Evolutionary conservation across 2,888 invertebrate genomes (phyloP).

Genomic region (Galeopsomyia nigrocyanea): DNA sequence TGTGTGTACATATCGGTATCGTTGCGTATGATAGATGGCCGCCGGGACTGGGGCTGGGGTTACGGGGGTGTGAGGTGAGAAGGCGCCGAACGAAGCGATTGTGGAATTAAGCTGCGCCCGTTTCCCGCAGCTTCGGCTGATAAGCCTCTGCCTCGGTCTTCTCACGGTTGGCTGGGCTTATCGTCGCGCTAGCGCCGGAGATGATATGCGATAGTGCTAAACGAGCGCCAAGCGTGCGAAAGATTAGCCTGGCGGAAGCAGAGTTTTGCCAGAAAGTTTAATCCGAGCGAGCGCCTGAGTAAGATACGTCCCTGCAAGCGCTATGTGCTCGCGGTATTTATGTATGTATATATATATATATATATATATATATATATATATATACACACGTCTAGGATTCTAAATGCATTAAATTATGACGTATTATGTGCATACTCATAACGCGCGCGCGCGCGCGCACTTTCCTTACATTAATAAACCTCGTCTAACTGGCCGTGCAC

Average conservation of each 20-base stretch:
- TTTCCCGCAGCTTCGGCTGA: conserved; percentile 42
- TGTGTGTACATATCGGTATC: too few species aligned
- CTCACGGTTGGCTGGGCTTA: conserved; percentile 21
- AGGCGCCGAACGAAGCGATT: conserved; percentile 25
- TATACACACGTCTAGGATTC: conserved; percentile 35
- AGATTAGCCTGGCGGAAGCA: conserved; percentile 12
- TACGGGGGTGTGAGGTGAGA: neutral
- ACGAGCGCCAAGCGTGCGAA: conserved; percentile 23
- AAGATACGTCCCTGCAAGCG: neutral
- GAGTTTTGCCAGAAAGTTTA: conserved; percentile 23
- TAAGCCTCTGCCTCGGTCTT: conserved; percentile 11
- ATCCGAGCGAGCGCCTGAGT: conserved; percentile 12
- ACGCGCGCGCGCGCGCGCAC: too few species aligned
- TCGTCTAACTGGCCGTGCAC: too few species aligned
- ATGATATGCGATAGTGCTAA: conserved; percentile 42
- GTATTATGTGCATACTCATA: conserved; percentile 55
- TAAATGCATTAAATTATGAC: conserved; percentile 49
- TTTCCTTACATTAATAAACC: too few species aligned
- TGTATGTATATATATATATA: too few species aligned
- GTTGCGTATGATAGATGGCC: too few species aligned
- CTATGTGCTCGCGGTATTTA: too few species aligned
- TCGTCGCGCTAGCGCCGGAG: conserved; percentile 28
- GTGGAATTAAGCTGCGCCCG: conserved; percentile 38
- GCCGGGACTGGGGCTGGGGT: too few species aligned
- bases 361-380: too few species aligned